Evolutionary conservation across 1,140 invertebrate species (phyloP).

Genomic region (Octopus sinensis): DNA sequence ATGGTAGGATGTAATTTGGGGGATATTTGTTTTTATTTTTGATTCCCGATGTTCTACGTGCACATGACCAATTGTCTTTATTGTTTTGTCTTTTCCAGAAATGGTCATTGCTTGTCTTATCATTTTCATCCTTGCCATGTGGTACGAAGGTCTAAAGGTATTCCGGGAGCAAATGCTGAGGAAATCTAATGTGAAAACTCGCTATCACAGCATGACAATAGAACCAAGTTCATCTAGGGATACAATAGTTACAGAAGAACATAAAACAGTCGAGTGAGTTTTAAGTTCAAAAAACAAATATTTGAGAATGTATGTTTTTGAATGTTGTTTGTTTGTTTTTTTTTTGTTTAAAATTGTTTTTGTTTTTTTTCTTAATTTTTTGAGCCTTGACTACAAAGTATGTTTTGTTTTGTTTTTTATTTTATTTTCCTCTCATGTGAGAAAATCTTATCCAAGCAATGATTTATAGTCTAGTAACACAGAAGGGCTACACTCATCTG

Average conservation of each 20-base stretch:
- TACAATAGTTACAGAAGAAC: neutral
- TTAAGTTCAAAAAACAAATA: neutral
- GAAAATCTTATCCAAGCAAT: too few relatives aligned
- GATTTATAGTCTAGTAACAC: too few relatives aligned
- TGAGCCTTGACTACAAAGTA: too few relatives aligned
- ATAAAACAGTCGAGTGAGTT: slow-evolving; percentile 13
- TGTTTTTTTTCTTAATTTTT: too few relatives aligned
- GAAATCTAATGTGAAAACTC: slow-evolving; percentile 19
- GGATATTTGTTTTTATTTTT: neutral
- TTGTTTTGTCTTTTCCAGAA: slow-evolving; percentile 50
- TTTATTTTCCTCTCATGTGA: too few relatives aligned
- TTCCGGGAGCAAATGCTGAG: slow-evolving; percentile 39
- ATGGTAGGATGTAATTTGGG: too few relatives aligned
- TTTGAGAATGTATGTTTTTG: too few relatives aligned
- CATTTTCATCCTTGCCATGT: slow-evolving; percentile 78
- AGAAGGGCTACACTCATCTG: too few relatives aligned
- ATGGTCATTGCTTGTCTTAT: slow-evolving; percentile 80
- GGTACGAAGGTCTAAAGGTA: slow-evolving; percentile 85
- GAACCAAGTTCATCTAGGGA: slow-evolving; percentile 6
- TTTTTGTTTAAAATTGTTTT: too few relatives aligned
- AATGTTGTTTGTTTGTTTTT: too few relatives aligned
- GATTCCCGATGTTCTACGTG: neutral
- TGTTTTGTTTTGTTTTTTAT: too few relatives aligned
- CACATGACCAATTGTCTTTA: neutral
- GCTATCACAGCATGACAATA: slow-evolving; percentile 11